phyloP scores from a whole-genome alignment of 2,113 vertebrate genomes.

The Rutilus rutilus region DNA sequence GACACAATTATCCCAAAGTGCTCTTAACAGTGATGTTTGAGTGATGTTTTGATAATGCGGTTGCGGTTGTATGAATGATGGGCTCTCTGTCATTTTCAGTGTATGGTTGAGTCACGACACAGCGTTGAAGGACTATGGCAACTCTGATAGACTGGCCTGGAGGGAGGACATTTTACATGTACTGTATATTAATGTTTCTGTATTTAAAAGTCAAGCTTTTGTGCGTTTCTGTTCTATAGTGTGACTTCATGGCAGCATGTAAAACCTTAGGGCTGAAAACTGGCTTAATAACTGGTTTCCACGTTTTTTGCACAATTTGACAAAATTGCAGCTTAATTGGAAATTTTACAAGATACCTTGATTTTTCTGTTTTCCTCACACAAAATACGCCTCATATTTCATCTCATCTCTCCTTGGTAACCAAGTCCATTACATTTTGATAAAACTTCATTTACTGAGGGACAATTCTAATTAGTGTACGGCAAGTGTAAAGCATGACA shows the following conservation, averaged over 20 bases:
- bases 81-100: background rate
- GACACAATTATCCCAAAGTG: constrained; percentile 22
- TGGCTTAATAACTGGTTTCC: too few species aligned
- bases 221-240: background rate
- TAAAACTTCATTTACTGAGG: background rate
- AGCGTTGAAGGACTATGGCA: background rate
- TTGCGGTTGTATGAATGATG: constrained; percentile 25
- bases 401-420: background rate
- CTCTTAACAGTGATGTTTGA: background rate
- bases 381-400: background rate
- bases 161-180: background rate
- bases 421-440: background rate
- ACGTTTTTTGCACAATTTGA: background rate
- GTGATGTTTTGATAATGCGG: constrained; percentile 16
- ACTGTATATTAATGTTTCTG: background rate
- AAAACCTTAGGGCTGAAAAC: background rate
- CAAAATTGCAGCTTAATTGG: too few species aligned
- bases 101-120: background rate
- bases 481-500: background rate
- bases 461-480: background rate
- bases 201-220: background rate
- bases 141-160: background rate
- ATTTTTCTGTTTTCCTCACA: background rate
- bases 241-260: background rate
- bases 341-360: background rate